phyloP scores from a whole-genome alignment of 2,797 vertebrate genomes.

The Etheostoma perlongum region DNA sequence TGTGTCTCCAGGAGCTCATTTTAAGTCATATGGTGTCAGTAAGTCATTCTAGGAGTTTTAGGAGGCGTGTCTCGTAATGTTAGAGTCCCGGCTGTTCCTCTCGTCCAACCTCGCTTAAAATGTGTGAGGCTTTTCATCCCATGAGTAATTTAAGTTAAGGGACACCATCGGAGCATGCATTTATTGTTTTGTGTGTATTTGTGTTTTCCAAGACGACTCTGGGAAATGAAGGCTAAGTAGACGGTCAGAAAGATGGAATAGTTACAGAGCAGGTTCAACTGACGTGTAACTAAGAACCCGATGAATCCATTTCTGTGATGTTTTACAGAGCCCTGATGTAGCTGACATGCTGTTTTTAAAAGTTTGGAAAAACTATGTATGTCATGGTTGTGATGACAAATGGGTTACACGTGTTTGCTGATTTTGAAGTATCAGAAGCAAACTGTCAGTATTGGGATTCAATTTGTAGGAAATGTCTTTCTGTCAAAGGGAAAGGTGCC shows the following conservation, averaged over 20 bases:
- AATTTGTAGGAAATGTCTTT: slow-evolving; percentile 57
- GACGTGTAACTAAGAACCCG: not conserved
- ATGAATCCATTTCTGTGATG: not conserved
- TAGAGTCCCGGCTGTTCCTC: slow-evolving; percentile 13
- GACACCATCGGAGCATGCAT: slow-evolving; percentile 35
- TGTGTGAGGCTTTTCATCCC: slow-evolving; percentile 24
- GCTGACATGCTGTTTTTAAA: slow-evolving; percentile 24
- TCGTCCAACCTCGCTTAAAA: slow-evolving; percentile 16
- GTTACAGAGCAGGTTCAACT: slow-evolving; percentile 11
- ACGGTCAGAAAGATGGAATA: slow-evolving; percentile 8
- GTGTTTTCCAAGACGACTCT: slow-evolving; percentile 58
- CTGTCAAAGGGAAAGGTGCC: slow-evolving; percentile 79
- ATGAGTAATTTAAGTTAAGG: slow-evolving; percentile 37
- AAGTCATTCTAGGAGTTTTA: slow-evolving; percentile 8
- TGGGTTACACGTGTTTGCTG: slow-evolving; percentile 19
- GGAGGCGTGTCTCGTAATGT: not conserved
- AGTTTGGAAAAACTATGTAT: slow-evolving; percentile 21
- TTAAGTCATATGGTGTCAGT: too few species aligned
- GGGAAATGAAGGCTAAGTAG: slow-evolving; percentile 46
- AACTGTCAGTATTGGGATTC: slow-evolving; percentile 49
- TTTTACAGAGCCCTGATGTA: slow-evolving; percentile 17
- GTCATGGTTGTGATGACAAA: slow-evolving; percentile 23
- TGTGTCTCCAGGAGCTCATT: slow-evolving; percentile 27
- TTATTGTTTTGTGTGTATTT: slow-evolving; percentile 46
- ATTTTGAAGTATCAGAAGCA: slow-evolving; percentile 32